These are phyloP conservation scores for Epiblema foenella DNA, from an alignment of 2,888 invertebrate species.

Conservation along the genomic window DNA sequence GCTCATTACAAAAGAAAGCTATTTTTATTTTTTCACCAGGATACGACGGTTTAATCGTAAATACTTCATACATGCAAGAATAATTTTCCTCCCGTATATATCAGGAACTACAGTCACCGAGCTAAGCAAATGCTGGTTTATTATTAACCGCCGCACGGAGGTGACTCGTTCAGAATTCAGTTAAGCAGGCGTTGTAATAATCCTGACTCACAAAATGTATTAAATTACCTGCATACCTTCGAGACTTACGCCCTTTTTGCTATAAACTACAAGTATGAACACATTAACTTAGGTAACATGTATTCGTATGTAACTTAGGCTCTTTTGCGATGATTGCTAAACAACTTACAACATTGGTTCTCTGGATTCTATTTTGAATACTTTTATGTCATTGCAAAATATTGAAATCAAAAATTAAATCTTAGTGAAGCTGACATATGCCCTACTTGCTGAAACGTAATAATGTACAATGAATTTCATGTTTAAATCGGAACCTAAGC, in stretches of 20 bases:
- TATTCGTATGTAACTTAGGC: background rate
- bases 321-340: background rate
- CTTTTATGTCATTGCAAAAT: conserved; percentile 8
- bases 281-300: background rate
- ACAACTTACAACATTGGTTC: background rate
- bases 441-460: no score
- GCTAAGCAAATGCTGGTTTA: conserved; percentile 22
- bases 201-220: background rate
- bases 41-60: background rate
- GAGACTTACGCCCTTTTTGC: background rate
- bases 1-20: no score
- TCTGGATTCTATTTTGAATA: conserved; percentile 26
- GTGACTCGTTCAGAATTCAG: conserved; percentile 31
- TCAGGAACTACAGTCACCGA: conserved; percentile 10
- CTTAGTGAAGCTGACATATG: background rate
- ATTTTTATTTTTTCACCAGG: no score
- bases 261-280: background rate
- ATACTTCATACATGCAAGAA: background rate
- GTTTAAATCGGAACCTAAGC: no score
- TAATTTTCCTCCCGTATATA: background rate
- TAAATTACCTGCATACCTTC: background rate
- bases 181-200: conserved; percentile 26
- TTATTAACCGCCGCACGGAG: conserved; percentile 30
- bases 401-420: background rate
- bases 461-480: no score